Evolutionary conservation across 1,140 invertebrate species (phyloP), one percentile per base, ranked within the genome.

Genomic region (Zaprionus camerounensis): DNA sequence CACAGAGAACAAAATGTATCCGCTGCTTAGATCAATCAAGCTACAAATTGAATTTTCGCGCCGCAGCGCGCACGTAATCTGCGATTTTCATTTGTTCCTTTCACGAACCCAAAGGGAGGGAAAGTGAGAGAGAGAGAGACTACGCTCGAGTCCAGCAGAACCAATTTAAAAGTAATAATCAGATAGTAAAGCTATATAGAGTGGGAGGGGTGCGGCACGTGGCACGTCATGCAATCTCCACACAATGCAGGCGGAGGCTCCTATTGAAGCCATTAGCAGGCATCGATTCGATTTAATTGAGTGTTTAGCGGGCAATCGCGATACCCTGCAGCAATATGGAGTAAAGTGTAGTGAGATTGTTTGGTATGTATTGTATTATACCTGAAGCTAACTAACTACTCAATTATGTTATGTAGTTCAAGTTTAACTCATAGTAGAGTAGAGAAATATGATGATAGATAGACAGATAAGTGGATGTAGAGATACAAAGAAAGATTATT

Each of bases 1-100:
- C 41, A 46, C 41, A 46, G 41, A 46, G 0, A 46, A 9, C 41
- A n/a, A 17, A n/a, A 46, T 46, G 41, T 46, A 46, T 17, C n/a
- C n/a, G 41, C 41, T 46, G 41, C 41, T 46, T 46, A 46, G 41
- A 46, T 46, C 41, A 46, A 46, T 46, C 41, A 46, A 46, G 75
- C 75, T 57, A 31, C 56, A 78, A 78, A 78, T 78, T 78, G 75
- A 77, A 77, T 77, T 77, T 77, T 77, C 31, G 69, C 74, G 74
- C 74, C 77, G 74, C 75, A 70, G 57, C 49, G 44, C 58, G 11
- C 12, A 22, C 74, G 36, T 56, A 76, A 75, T 53, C 51, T 26
- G 22, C 22, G 24, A 13, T 53, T 26, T 53, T 26, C 51, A 53
- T 22, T 26, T 53, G 49, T 17, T 7, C 41, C 41, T 24, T 53